Conservation (phyloP, 1,140 invertebrate species). For the Glomeris maerens region DNA sequence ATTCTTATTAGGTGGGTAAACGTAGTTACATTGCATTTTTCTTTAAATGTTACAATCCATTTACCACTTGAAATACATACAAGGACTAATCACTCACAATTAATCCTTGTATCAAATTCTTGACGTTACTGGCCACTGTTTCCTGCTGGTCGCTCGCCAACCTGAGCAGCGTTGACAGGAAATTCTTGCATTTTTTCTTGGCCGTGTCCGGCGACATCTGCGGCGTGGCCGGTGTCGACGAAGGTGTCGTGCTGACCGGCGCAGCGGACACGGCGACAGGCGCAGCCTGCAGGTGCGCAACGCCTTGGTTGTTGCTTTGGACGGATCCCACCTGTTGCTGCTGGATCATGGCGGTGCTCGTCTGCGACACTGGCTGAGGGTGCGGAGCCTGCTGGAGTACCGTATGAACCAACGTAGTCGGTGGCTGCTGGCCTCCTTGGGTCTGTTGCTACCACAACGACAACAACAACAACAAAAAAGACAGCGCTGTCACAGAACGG, state of each 20-base stretch:
- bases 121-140: constrained; percentile 80
- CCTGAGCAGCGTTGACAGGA: constrained; percentile 88
- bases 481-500: background rate
- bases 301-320: too few relatives aligned
- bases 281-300: constrained; percentile 10
- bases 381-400: constrained; percentile 14
- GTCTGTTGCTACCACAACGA: background rate
- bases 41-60: too few relatives aligned
- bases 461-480: background rate
- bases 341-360: constrained; percentile 5
- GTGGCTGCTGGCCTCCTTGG: constrained; percentile 16
- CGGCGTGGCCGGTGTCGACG: constrained; percentile 5
- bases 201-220: constrained; percentile 58
- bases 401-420: constrained; percentile 18
- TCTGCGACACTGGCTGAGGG: constrained; percentile 11
- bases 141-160: constrained; percentile 87
- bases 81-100: constrained; percentile 41
- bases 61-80: too few relatives aligned
- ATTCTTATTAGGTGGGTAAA: too few relatives aligned
- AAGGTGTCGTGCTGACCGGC: constrained; percentile 12
- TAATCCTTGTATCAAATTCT: constrained; percentile 87
- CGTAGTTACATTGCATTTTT: too few relatives aligned
- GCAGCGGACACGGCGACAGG: constrained; percentile 9
- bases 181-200: constrained; percentile 97
- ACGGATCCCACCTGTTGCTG: constrained; percentile 7